Percentiles rank a stretch among this genome's conserved stretches.
Conservation (phyloP, 2,113 vertebrate species). For the Motacilla alba region DNA sequence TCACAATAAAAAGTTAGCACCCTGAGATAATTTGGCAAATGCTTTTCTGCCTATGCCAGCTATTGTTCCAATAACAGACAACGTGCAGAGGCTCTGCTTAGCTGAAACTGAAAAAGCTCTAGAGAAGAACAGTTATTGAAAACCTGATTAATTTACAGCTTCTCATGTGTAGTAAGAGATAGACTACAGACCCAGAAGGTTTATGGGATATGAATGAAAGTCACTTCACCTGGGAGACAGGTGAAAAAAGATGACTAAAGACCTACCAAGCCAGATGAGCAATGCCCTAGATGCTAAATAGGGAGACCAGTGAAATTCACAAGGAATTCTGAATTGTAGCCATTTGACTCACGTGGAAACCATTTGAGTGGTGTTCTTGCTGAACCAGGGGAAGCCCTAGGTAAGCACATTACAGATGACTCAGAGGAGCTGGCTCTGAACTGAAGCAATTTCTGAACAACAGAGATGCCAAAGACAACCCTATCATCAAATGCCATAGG, state of each 20-base stretch:
- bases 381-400: neutral
- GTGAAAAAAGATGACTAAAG: neutral
- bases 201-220: neutral
- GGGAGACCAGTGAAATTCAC: neutral
- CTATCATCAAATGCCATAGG: neutral
- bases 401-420: neutral
- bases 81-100: neutral
- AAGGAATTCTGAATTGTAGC: neutral
- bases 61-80: neutral
- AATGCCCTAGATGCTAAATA: neutral
- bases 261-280: neutral
- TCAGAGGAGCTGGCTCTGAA: neutral
- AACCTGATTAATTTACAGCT: neutral
- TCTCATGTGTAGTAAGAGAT: neutral
- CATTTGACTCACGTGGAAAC: neutral
- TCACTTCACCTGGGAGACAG: neutral
- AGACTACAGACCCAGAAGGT: neutral
- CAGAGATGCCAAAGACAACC: neutral
- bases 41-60: neutral
- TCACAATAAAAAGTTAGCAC: neutral
- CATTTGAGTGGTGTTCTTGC: neutral
- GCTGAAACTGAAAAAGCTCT: neutral
- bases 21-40: neutral
- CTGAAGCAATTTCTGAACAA: neutral
- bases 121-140: neutral